Conservation (phyloP, 2,113 vertebrate genomes). For the Saccopteryx bilineata region DNA sequence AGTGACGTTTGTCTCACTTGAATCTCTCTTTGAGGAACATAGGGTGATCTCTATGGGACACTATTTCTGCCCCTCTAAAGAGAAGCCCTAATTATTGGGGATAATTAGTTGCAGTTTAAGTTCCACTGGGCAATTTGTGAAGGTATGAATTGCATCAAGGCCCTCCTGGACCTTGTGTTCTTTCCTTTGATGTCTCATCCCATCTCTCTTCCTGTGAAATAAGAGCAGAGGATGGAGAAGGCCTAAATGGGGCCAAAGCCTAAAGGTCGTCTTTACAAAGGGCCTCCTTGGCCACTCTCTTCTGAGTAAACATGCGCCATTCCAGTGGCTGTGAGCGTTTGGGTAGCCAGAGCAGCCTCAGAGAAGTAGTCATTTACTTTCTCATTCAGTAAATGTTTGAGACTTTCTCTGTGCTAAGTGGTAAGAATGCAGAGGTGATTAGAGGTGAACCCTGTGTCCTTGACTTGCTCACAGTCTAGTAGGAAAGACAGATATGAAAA, state of each 20-base stretch:
- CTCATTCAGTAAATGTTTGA: neutral
- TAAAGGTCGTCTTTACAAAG: constrained; percentile 19
- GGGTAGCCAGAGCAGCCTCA: neutral
- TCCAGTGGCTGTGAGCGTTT: neutral
- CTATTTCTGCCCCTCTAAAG: constrained; percentile 47
- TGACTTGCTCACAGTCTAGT: neutral
- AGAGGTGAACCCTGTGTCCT: neutral
- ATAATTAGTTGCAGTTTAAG: constrained; percentile 72
- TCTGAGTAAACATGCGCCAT: neutral
- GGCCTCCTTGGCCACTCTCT: neutral
- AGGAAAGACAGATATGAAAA: neutral
- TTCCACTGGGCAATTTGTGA: constrained; percentile 47
- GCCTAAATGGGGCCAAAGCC: neutral
- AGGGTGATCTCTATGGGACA: constrained; percentile 37
- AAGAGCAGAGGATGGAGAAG: constrained; percentile 12
- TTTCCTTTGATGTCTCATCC: constrained; percentile 59
- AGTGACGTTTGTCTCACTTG: constrained; percentile 13
- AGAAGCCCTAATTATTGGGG: constrained; percentile 69
- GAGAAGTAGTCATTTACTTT: neutral
- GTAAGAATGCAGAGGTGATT: neutral
- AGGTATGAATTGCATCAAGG: constrained; percentile 55
- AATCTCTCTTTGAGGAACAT: constrained; percentile 39
- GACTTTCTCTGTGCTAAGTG: neutral
- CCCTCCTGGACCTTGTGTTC: constrained; percentile 23
- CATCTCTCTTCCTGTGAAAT: constrained; percentile 30